Evolutionary conservation across 2,113 vertebrate genomes (phyloP).

Genomic region (Eidolon helvum): DNA sequence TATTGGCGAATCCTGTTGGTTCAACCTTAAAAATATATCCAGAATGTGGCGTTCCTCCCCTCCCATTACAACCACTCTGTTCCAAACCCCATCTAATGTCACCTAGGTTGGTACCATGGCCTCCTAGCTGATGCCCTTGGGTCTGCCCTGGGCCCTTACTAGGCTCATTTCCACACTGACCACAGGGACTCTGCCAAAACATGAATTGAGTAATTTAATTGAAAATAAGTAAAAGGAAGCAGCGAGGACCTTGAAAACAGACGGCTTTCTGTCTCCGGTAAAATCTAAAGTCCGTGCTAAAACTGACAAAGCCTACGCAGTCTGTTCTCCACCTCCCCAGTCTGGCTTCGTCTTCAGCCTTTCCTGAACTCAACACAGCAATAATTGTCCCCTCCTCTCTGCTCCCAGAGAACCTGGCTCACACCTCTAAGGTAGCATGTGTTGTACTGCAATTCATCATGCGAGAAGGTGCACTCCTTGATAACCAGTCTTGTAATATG

Average conservation of each 20-base stretch:
- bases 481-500: not conserved
- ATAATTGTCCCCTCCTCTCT: not conserved
- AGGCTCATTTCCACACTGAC: not conserved
- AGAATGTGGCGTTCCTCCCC: not conserved
- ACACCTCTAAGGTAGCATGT: not conserved
- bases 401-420: not conserved
- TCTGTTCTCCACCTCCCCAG: not conserved
- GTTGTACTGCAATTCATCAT: not conserved
- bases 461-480: not conserved
- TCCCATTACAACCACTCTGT: not conserved
- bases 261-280: not conserved
- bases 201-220: not conserved
- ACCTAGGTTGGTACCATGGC: not conserved
- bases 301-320: not conserved
- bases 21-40: not conserved
- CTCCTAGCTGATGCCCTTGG: not conserved
- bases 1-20: not conserved
- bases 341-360: not conserved
- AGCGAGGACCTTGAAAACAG: not conserved
- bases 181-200: not conserved
- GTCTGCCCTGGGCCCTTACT: not conserved
- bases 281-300: not conserved
- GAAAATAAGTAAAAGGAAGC: not conserved
- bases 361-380: not conserved
- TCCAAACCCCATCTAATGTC: not conserved